Evolutionary conservation across 2,113 vertebrate genomes (phyloP).

Genomic region (Poeciliopsis retropinna): DNA sequence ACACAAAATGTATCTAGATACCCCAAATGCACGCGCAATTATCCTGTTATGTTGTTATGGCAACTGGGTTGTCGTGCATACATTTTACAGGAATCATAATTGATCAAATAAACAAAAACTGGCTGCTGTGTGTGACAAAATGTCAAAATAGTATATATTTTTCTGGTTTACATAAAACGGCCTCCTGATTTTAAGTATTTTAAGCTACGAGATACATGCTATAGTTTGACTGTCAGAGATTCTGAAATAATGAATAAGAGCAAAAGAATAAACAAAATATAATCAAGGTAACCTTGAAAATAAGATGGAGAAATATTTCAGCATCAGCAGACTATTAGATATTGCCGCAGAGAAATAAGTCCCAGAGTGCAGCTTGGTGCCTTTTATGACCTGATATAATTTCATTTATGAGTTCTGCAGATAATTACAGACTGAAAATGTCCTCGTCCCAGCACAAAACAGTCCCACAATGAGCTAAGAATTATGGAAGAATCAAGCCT

Average conservation of each 20-base stretch:
- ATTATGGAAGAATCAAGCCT: background rate
- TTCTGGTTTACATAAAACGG: background rate
- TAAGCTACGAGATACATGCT: background rate
- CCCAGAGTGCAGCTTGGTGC: background rate
- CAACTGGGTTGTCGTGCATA: too few relatives aligned
- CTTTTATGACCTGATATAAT: background rate
- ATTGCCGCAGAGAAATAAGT: background rate
- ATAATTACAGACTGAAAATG: background rate
- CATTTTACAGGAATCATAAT: too few relatives aligned
- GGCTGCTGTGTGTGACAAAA: background rate
- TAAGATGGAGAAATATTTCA: background rate
- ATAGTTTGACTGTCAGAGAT: background rate
- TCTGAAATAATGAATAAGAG: background rate
- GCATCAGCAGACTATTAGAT: background rate
- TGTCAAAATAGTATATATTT: background rate
- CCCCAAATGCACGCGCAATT: too few relatives aligned
- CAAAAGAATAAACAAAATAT: background rate
- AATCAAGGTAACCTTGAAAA: background rate
- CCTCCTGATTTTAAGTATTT: background rate
- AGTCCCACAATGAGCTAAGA: background rate
- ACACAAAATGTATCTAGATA: too few relatives aligned
- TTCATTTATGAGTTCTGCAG: background rate
- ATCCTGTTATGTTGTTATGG: too few relatives aligned
- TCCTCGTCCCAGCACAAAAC: background rate
- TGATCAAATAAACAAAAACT: too few relatives aligned